Evolutionary conservation across 1,140 invertebrate species (phyloP).

Genomic region (Dinoponera quadriceps): DNA sequence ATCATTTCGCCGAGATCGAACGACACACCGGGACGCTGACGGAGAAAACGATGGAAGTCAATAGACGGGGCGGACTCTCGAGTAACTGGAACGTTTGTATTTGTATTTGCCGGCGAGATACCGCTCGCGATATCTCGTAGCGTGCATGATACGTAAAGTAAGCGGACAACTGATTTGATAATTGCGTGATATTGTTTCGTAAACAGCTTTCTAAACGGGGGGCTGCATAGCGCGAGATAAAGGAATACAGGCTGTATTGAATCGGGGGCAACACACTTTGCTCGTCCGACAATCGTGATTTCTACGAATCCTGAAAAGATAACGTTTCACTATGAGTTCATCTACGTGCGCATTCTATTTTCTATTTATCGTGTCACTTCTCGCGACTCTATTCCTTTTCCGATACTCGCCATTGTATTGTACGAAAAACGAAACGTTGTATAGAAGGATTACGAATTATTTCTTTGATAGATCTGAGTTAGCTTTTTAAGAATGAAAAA

Average conservation of each 20-base stretch:
- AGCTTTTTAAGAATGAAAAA: slow-evolving; percentile 46
- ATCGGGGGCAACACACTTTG: slow-evolving; percentile 67
- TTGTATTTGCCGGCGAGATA: neutral
- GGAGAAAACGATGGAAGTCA: neutral
- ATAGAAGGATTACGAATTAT: neutral
- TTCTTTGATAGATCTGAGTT: neutral
- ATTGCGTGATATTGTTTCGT: slow-evolving; percentile 35
- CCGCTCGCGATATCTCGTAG: neutral
- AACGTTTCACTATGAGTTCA: neutral
- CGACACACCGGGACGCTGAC: neutral
- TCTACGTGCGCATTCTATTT: too few relatives aligned
- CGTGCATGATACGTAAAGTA: neutral
- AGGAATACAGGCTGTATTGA: slow-evolving; percentile 48
- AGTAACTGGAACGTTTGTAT: slow-evolving; percentile 27
- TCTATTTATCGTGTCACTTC: neutral
- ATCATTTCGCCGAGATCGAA: slow-evolving; percentile 20
- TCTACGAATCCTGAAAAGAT: slow-evolving; percentile 35
- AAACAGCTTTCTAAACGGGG: slow-evolving; percentile 12
- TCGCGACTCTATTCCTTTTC: neutral
- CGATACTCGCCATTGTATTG: neutral
- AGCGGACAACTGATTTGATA: slow-evolving; percentile 12
- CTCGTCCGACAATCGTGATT: slow-evolving; percentile 58
- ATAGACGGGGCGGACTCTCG: neutral
- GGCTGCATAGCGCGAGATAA: slow-evolving; percentile 29
- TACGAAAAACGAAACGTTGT: too few relatives aligned